Conservation (phyloP, 2,113 vertebrate species). For the Menura novaehollandiae region DNA sequence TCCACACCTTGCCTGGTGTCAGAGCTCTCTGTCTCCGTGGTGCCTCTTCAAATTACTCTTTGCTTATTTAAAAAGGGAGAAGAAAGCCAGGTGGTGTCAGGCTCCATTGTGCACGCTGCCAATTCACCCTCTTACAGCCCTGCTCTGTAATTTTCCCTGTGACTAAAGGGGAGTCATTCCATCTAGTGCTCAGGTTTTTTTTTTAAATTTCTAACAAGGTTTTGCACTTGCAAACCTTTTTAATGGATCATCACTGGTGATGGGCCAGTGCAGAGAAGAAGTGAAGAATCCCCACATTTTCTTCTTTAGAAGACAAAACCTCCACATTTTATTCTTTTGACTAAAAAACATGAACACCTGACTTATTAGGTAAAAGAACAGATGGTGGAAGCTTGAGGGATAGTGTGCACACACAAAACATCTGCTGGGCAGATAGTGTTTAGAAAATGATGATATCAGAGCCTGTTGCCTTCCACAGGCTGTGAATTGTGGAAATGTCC, state of each 20-base stretch:
- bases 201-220: neutral
- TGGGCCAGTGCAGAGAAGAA: neutral
- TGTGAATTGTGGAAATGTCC: neutral
- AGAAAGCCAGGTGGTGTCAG: slow-evolving; percentile 22
- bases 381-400: neutral
- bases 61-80: neutral
- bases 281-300: neutral
- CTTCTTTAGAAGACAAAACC: neutral
- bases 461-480: neutral
- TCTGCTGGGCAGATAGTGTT: neutral
- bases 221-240: neutral
- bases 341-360: neutral
- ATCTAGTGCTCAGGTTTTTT: neutral
- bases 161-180: neutral
- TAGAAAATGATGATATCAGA: neutral
- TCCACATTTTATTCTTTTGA: neutral
- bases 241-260: no score
- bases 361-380: neutral
- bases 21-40: neutral
- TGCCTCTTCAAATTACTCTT: slow-evolving; percentile 18
- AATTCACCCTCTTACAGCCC: neutral
- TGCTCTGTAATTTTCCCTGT: slow-evolving; percentile 1
- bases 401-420: neutral
- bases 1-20: neutral
- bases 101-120: neutral